Percentiles rank a stretch among this genome's conserved stretches.
Conservation (phyloP, 1,140 invertebrate genomes). For the Andrena cerasifolii region DNA sequence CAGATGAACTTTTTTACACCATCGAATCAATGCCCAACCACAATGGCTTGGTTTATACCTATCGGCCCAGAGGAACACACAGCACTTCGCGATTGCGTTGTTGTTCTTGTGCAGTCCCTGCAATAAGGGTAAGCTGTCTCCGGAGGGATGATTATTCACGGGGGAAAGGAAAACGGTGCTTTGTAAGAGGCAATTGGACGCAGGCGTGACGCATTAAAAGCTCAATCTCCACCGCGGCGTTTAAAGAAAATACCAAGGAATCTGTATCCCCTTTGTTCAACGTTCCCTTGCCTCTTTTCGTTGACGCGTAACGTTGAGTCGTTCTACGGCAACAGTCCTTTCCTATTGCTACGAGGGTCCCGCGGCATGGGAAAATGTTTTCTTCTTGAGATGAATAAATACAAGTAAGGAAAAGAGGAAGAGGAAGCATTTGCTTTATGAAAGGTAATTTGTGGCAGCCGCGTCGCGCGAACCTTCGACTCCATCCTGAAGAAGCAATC, state of each 20-base stretch:
- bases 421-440: constrained; percentile 33
- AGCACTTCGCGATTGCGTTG: neutral
- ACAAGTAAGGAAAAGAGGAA: constrained; percentile 11
- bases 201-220: constrained; percentile 56
- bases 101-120: neutral
- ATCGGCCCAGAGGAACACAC: too few species aligned
- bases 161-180: constrained; percentile 35
- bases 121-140: neutral
- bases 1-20: constrained; percentile 3
- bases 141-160: constrained; percentile 39
- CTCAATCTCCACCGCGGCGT: constrained; percentile 35
- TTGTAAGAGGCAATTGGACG: constrained; percentile 61
- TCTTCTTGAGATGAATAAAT: constrained; percentile 28
- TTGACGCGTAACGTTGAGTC: neutral
- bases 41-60: neutral
- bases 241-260: constrained; percentile 22
- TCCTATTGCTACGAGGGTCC: neutral
- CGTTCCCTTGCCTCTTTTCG: neutral
- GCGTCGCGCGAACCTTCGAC: constrained; percentile 31
- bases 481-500: constrained; percentile 14
- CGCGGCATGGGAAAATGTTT: constrained; percentile 6
- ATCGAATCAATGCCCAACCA: neutral
- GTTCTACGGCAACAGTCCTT: neutral
- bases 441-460: constrained; percentile 61
- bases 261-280: constrained; percentile 30